These are phyloP conservation scores for Itoplectis maculator DNA, from an alignment of 2,888 invertebrate species.

Conservation along the genomic window DNA sequence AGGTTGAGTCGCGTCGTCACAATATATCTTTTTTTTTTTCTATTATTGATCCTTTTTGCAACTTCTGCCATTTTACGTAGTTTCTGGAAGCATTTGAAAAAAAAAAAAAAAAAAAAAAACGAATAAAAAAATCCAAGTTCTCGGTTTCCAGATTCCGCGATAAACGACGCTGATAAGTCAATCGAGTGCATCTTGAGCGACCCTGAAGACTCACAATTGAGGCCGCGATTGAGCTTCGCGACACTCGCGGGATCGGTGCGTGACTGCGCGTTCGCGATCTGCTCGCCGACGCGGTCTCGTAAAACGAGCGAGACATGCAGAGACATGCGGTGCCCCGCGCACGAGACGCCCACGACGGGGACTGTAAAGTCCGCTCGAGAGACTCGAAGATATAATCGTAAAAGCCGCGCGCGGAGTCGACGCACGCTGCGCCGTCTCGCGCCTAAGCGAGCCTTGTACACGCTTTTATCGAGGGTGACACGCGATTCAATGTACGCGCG, in stretches of 20 bases:
- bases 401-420: constrained; percentile 68
- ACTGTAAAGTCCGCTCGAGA: constrained; percentile 66
- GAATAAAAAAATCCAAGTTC: background rate
- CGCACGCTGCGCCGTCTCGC: background rate
- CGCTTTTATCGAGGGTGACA: constrained; percentile 38
- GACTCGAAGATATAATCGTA: constrained; percentile 70
- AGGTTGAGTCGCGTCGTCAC: no score
- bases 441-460: background rate
- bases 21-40: no score
- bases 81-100: no score
- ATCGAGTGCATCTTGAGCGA: background rate
- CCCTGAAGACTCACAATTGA: background rate
- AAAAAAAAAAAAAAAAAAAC: no score
- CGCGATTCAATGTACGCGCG: constrained; percentile 23
- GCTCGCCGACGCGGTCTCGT: constrained; percentile 12
- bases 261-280: constrained; percentile 27
- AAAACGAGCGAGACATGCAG: constrained; percentile 33
- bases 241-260: constrained; percentile 8
- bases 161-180: background rate
- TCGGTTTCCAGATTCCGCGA: background rate
- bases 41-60: no score
- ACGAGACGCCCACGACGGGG: constrained; percentile 73
- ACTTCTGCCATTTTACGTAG: no score
- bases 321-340: constrained; percentile 64
- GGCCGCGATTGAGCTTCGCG: constrained; percentile 19